Conservation (phyloP, 2,888 invertebrate genomes). For the Nemotelus pantherinus region DNA sequence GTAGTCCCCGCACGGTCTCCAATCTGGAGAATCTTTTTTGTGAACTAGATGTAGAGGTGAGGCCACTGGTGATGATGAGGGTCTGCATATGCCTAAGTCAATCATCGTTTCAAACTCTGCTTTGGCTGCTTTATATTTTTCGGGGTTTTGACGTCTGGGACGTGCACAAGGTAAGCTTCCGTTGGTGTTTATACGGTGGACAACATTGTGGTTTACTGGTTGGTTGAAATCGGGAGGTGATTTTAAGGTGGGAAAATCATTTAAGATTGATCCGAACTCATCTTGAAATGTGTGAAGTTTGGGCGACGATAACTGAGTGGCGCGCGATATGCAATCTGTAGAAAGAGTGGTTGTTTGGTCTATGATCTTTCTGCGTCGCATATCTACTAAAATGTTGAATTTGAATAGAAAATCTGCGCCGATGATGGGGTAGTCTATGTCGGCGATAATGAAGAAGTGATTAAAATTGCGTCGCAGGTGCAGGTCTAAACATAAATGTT, state of each 20-base stretch:
- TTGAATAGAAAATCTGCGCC: slow-evolving; percentile 7
- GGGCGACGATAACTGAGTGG: background rate
- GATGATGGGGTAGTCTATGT: background rate
- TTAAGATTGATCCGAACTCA: slow-evolving; percentile 44
- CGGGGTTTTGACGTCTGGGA: slow-evolving; percentile 47
- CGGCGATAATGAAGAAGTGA: background rate
- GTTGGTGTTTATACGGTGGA: slow-evolving; percentile 23
- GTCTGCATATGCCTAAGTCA: slow-evolving; percentile 44
- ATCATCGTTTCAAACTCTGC: slow-evolving; percentile 44
- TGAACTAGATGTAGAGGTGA: slow-evolving; percentile 48
- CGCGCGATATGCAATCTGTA: background rate
- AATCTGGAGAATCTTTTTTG: slow-evolving; percentile 46
- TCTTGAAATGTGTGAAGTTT: slow-evolving; percentile 37
- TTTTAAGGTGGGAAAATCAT: slow-evolving; percentile 44
- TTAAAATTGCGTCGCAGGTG: background rate
- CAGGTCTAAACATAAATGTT: background rate
- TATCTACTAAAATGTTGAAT: background rate
- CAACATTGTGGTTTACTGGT: slow-evolving; percentile 41
- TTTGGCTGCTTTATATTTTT: slow-evolving; percentile 50
- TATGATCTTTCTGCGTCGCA: background rate
- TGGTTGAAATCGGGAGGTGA: slow-evolving; percentile 45
- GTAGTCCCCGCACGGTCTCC: background rate
- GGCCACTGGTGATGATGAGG: slow-evolving; percentile 37
- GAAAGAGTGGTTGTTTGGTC: background rate
- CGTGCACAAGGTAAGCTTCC: slow-evolving; percentile 46